Conservation (phyloP, 1,140 invertebrate genomes). For the Anagrus nilaparvatae region DNA sequence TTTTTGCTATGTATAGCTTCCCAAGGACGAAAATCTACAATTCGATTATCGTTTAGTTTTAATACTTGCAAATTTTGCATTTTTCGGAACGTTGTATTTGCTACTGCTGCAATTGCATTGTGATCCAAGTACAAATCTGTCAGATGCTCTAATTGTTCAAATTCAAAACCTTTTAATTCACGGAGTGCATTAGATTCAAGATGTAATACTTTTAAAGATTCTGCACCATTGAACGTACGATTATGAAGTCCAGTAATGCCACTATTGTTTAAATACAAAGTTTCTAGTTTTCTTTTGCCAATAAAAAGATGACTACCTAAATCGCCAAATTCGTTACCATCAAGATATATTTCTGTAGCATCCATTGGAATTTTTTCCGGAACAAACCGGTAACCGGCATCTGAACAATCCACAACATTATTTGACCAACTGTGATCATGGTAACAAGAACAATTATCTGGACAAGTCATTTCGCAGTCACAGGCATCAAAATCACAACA, state of each 20-base stretch:
- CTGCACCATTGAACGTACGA: slow-evolving; percentile 80
- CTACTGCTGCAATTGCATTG: slow-evolving; percentile 74
- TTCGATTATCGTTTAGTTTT: slow-evolving; percentile 72
- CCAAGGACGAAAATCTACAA: slow-evolving; percentile 65
- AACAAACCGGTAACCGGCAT: slow-evolving; percentile 66
- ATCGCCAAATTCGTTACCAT: slow-evolving; percentile 80
- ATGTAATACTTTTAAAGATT: slow-evolving; percentile 65
- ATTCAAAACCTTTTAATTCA: slow-evolving; percentile 71
- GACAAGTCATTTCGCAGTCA: slow-evolving; percentile 92
- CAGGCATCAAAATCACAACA: slow-evolving; percentile 93
- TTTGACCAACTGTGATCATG: slow-evolving; percentile 89
- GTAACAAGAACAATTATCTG: slow-evolving; percentile 86
- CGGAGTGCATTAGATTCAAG: slow-evolving; percentile 77
- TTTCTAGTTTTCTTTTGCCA: slow-evolving; percentile 76
- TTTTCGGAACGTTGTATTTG: slow-evolving; percentile 73
- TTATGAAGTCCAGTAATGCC: slow-evolving; percentile 76
- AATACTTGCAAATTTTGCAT: slow-evolving; percentile 73
- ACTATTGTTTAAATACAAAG: slow-evolving; percentile 80
- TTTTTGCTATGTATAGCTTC: slow-evolving; percentile 60
- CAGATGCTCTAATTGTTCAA: slow-evolving; percentile 69
- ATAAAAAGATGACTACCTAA: slow-evolving; percentile 84
- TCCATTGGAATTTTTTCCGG: slow-evolving; percentile 87
- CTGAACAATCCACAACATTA: slow-evolving; percentile 86
- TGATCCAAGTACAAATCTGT: slow-evolving; percentile 79
- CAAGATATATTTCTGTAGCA: slow-evolving; percentile 84